These are phyloP conservation scores for Masnerella sp. DNA, from an alignment of 2,888 invertebrate genomes.

Conservation along the genomic window DNA sequence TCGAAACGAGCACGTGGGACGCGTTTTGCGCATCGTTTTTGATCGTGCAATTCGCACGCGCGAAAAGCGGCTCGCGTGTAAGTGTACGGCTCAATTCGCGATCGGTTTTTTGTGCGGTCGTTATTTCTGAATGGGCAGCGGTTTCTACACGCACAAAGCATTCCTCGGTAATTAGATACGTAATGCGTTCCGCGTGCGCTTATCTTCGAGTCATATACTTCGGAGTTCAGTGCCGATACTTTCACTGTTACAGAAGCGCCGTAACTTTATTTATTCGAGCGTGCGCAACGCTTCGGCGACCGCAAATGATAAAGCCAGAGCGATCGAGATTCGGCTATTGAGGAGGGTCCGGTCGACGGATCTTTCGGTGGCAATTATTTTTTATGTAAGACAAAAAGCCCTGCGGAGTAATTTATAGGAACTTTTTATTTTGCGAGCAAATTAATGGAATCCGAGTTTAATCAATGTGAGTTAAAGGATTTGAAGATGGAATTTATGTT, in stretches of 20 bases:
- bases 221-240: slow-evolving; percentile 44
- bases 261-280: slow-evolving; percentile 45
- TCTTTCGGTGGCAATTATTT: no score
- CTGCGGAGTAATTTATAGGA: no score
- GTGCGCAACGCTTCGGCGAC: slow-evolving; percentile 35
- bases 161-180: slow-evolving; percentile 72
- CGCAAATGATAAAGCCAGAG: slow-evolving; percentile 18
- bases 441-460: no score
- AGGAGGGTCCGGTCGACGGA: no score
- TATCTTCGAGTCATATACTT: slow-evolving; percentile 53
- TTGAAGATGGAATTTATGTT: no score
- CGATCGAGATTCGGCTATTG: slow-evolving; percentile 21
- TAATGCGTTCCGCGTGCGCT: slow-evolving; percentile 63
- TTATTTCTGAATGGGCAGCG: slow-evolving; percentile 66
- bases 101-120: slow-evolving; percentile 58
- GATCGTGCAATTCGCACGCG: slow-evolving; percentile 56
- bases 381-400: no score
- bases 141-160: slow-evolving; percentile 70
- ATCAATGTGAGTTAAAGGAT: no score
- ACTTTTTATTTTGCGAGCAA: no score
- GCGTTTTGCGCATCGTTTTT: slow-evolving; percentile 19
- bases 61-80: slow-evolving; percentile 56
- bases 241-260: slow-evolving; percentile 52
- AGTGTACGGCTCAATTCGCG: slow-evolving; percentile 59
- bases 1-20: no score